Conservation (phyloP, 1,140 invertebrate species). For the Brachionus rubens region DNA sequence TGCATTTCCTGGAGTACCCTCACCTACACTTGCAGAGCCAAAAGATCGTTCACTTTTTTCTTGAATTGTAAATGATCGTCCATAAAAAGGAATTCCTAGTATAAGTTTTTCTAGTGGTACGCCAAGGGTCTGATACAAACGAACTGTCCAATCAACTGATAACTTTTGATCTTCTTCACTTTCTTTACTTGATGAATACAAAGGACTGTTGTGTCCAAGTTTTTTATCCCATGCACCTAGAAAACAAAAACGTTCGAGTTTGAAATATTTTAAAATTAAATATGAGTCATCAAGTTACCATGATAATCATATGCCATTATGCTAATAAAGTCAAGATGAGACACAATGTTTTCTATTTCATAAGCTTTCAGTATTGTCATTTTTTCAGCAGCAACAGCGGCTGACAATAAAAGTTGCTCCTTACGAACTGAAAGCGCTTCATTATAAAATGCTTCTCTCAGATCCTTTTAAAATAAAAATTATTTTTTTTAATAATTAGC, state of each 20-base stretch:
- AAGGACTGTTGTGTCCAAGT: constrained; percentile 42
- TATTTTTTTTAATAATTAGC: not conserved
- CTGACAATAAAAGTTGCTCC: constrained; percentile 48
- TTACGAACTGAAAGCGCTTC: constrained; percentile 48
- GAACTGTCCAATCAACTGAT: constrained; percentile 52
- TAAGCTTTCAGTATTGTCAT: constrained; percentile 64
- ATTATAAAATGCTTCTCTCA: constrained; percentile 47
- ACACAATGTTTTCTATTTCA: constrained; percentile 70
- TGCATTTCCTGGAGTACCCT: constrained; percentile 74
- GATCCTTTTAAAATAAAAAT: not conserved
- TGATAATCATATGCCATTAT: constrained; percentile 69
- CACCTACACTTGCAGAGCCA: constrained; percentile 71
- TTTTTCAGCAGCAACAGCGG: constrained; percentile 49
- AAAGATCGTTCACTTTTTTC: constrained; percentile 75
- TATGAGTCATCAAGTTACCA: too few species aligned
- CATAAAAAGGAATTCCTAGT: constrained; percentile 81
- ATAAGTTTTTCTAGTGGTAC: constrained; percentile 75
- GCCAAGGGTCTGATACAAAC: constrained; percentile 71
- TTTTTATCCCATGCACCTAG: constrained; percentile 40
- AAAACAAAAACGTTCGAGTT: not conserved
- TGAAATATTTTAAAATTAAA: not conserved
- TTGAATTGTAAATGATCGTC: constrained; percentile 74
- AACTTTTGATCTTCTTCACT: not conserved
- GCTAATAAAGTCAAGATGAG: constrained; percentile 88
- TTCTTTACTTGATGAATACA: constrained; percentile 34